These are phyloP conservation scores for Anguilla megastoma DNA, from an alignment of 2,797 vertebrate species.

Conservation along the genomic window DNA sequence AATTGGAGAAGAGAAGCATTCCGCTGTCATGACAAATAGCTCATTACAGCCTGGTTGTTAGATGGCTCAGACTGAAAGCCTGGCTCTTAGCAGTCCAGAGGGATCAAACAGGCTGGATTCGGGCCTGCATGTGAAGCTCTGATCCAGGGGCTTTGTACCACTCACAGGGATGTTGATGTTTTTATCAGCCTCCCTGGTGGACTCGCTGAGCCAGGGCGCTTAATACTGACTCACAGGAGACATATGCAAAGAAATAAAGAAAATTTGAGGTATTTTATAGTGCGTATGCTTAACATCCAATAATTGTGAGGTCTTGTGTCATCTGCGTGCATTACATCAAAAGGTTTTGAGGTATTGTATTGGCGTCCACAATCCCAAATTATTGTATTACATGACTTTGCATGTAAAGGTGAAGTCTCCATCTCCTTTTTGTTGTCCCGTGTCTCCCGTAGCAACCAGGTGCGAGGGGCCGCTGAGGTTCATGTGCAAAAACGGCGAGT, in stretches of 20 bases:
- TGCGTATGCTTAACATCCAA: background rate
- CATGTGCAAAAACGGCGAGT: slow-evolving; percentile 94
- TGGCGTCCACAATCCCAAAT: background rate
- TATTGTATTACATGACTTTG: background rate
- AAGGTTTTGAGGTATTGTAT: background rate
- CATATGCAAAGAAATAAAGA: background rate
- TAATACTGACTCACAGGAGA: background rate
- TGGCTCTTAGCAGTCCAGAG: background rate
- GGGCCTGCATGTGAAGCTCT: background rate
- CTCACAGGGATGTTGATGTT: background rate
- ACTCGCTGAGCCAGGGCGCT: background rate
- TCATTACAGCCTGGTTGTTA: slow-evolving; percentile 11
- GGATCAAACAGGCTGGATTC: background rate
- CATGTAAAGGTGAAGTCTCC: background rate
- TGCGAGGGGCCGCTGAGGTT: slow-evolving; percentile 91
- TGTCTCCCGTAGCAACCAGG: slow-evolving; percentile 79
- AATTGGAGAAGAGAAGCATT: background rate
- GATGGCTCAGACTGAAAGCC: background rate
- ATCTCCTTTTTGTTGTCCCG: background rate
- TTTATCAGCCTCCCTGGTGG: background rate
- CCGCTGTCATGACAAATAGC: background rate
- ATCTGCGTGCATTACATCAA: background rate
- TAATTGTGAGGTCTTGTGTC: background rate
- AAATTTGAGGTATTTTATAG: background rate
- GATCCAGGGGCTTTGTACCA: background rate